Conservation (phyloP, 2,113 vertebrate genomes). For the Speoplatyrhinus poulsoni region DNA sequence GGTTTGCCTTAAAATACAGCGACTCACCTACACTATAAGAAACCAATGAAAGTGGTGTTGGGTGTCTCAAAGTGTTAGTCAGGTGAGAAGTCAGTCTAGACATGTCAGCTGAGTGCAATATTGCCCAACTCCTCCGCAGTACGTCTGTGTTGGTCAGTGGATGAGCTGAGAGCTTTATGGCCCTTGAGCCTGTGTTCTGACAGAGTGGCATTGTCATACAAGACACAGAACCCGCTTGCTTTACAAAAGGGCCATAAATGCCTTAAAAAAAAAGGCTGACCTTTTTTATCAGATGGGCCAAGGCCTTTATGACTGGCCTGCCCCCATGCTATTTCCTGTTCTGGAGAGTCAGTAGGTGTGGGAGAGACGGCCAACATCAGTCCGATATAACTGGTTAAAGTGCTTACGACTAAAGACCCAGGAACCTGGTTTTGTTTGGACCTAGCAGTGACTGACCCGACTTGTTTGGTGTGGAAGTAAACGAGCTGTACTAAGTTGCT, state of each 20-base stretch:
- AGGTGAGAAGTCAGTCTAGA: constrained; percentile 28
- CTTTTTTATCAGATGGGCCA: constrained; percentile 29
- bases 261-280: constrained; percentile 25
- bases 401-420: not conserved
- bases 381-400: not conserved
- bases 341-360: not conserved
- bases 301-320: constrained; percentile 17
- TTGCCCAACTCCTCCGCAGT: not conserved
- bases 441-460: not conserved
- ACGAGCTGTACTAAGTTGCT: not conserved
- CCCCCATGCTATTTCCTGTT: constrained; percentile 10
- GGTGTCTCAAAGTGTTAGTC: not conserved
- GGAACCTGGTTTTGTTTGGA: constrained; percentile 11
- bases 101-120: constrained; percentile 9
- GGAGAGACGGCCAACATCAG: constrained; percentile 16
- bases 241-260: constrained; percentile 43
- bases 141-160: constrained; percentile 13
- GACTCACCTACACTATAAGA: no score
- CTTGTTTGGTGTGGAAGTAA: constrained; percentile 4
- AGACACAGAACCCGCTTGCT: constrained; percentile 21
- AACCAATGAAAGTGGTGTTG: no score
- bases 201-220: constrained; percentile 41
- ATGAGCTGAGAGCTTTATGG: constrained; percentile 40
- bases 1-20: no score
- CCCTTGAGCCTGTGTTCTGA: constrained; percentile 36